Conservation (phyloP, 2,888 invertebrate genomes). For the Hipparchia semele region DNA sequence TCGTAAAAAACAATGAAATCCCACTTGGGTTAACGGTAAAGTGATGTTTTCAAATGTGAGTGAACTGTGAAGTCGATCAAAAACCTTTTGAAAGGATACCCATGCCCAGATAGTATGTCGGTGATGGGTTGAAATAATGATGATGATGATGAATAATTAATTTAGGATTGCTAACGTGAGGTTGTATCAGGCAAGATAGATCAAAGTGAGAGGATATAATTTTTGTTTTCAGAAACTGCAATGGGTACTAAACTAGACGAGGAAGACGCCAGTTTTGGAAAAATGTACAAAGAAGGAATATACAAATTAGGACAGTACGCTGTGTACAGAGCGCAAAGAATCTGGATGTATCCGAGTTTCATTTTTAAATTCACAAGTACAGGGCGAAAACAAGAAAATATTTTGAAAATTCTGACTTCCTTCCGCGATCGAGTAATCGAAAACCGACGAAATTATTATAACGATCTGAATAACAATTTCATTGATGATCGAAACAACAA, state of each 20-base stretch:
- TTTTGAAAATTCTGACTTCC: background rate
- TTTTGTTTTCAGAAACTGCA: constrained; percentile 18
- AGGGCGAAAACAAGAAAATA: constrained; percentile 3
- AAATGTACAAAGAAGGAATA: constrained; percentile 18
- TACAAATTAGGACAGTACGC: constrained; percentile 9
- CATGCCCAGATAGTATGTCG: too few relatives aligned
- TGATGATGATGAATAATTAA: too few relatives aligned
- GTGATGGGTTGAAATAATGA: too few relatives aligned
- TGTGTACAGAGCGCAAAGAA: constrained; percentile 3
- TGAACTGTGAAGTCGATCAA: too few relatives aligned
- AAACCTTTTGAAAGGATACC: too few relatives aligned
- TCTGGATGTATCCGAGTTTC: constrained; percentile 14
- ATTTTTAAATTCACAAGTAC: constrained; percentile 8
- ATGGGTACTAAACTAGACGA: constrained; percentile 15
- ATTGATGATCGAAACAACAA: background rate
- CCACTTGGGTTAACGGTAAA: background rate
- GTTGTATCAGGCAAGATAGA: too few relatives aligned
- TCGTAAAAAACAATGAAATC: too few relatives aligned
- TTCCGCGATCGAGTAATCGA: constrained; percentile 16
- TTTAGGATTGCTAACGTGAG: too few relatives aligned
- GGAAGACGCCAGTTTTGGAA: background rate
- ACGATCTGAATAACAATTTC: constrained; percentile 4
- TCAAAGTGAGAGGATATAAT: background rate
- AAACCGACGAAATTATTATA: constrained; percentile 6
- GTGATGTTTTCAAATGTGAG: background rate